Conservation (phyloP, 1,140 invertebrate genomes). For the Diachasmimorpha longicaudata region DNA sequence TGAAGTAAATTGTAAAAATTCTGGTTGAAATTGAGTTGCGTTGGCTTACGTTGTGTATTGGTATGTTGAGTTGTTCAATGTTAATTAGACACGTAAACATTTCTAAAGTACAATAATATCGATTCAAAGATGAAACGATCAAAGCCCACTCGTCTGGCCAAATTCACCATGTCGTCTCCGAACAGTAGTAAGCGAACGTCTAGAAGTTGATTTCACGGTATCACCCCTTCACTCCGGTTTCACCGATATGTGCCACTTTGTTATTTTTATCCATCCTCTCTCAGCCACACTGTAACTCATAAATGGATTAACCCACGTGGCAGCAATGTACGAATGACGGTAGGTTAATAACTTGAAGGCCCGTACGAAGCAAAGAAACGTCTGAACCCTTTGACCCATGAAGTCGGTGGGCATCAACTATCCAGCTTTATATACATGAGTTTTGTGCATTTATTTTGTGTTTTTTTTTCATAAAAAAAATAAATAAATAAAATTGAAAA, state of each 20-base stretch:
- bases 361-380: background rate
- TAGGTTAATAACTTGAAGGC: constrained; percentile 35
- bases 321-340: constrained; percentile 7
- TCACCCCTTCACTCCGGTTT: constrained; percentile 23
- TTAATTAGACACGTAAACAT: too few species aligned
- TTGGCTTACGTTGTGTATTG: too few species aligned
- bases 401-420: constrained; percentile 5
- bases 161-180: constrained; percentile 28
- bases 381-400: background rate
- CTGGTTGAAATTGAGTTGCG: too few species aligned
- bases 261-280: constrained; percentile 6
- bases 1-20: too few species aligned
- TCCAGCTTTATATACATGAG: constrained; percentile 2
- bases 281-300: background rate
- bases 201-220: constrained; percentile 45
- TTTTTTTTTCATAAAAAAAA: background rate
- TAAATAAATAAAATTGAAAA: background rate
- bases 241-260: constrained; percentile 4
- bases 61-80: too few species aligned
- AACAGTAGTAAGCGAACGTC: constrained; percentile 37
- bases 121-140: too few species aligned
- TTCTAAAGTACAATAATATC: too few species aligned
- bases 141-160: constrained; percentile 7
- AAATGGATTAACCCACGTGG: constrained; percentile 30
- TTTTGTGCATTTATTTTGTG: background rate